Base-by-base conservation (phyloP, 2,113 vertebrate species). In the Tragelaphus strepsiceros region DNA sequence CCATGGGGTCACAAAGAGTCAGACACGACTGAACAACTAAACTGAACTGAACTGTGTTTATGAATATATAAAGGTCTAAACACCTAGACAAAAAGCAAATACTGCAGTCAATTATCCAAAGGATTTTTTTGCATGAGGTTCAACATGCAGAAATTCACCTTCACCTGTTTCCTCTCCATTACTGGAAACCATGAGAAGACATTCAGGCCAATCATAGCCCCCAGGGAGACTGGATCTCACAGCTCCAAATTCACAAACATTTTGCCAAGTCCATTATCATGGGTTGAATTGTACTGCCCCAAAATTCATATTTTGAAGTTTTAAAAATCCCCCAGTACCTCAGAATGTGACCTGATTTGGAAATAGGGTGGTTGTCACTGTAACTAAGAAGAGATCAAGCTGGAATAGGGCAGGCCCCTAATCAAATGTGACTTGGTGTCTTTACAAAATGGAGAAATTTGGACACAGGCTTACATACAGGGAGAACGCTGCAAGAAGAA, bases 41-140 rank as follows among this genome's bases (percentile, higher is more conserved):
- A 67, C 64, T 67, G 64, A n/a, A 67, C 32, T 67, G 62, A 67
- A 21, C 32, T 35, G 16, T 67, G 46, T 58, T 88, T 89, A 90
- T 94, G 88, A 94, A 82, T 94, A 80, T 89, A 89, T 87, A 67
- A 91, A 96, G 82, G 77, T 86, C 51, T 93, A 96, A 94, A 74
- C 6, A 90, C 78, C 26, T 62, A 94, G 35, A 94, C 7, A 61
- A 88, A 83, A 81, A 88, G 21, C 19, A 96, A 74, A 90, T 80
- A 61, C 62, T 74, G 9, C 9, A 85, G 84, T 94, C 62, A 88
- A 0, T 95, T 91, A 59, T 88, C n/a, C 90, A 95, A 88, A 97
- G 24, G 15, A 54, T 92, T 96, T 87, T 46, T 89, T 61, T 87
- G n/a, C 24, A 62, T 39, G 39, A 82, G 54, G 28, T 28, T n/a